Evolutionary conservation across 2,888 invertebrate species (phyloP).

Genomic region (Malthinus flaveolus): DNA sequence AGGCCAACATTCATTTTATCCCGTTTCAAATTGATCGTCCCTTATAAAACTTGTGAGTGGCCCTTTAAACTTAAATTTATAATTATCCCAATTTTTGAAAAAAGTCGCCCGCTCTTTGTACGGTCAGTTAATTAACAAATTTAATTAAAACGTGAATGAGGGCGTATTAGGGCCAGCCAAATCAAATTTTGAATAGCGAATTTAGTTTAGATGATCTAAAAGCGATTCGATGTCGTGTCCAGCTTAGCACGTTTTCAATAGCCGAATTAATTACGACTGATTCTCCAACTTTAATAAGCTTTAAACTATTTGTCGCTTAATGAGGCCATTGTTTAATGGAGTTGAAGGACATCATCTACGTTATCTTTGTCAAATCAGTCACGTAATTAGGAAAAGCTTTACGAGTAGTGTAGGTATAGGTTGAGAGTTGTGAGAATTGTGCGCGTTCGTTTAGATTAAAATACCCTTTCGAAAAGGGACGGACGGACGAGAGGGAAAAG

Average conservation of each 20-base stretch:
- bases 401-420: no score
- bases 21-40: no score
- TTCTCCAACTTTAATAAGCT: conserved; percentile 31
- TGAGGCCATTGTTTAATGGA: conserved; percentile 24
- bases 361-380: conserved; percentile 24
- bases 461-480: conserved; percentile 17
- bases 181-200: conserved; percentile 29
- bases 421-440: conserved; percentile 4
- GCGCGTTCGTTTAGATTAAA: conserved; percentile 20
- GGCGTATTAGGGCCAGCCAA: conserved; percentile 8
- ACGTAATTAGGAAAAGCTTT: conserved; percentile 16
- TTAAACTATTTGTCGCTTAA: conserved; percentile 29
- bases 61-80: no score
- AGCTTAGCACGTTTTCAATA: conserved; percentile 34
- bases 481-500: conserved; percentile 9
- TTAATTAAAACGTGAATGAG: neutral
- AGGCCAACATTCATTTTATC: no score
- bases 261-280: conserved; percentile 27
- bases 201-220: conserved; percentile 32
- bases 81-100: no score
- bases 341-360: conserved; percentile 4
- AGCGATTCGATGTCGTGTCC: conserved; percentile 33
- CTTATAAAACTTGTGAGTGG: no score
- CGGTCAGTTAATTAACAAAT: no score
- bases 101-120: no score